Evolutionary conservation across 2,888 invertebrate species (phyloP).

Genomic region (Dasysyrphus albostriatus): DNA sequence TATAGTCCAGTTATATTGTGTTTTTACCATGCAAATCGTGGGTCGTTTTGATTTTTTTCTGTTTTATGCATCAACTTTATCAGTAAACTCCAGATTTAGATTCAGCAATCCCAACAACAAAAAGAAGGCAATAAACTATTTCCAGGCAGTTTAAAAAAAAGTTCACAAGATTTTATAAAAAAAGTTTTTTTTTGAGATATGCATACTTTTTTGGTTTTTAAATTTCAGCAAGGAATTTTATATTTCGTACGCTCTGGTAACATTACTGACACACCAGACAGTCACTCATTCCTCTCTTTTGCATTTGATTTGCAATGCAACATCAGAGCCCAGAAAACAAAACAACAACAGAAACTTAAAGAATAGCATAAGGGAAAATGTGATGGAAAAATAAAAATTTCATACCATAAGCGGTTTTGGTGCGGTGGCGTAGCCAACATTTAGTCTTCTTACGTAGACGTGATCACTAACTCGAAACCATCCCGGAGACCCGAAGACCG

Average conservation of each 20-base stretch:
- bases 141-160: no score
- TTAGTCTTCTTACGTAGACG: conserved; percentile 65
- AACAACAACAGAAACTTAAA: background rate
- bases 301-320: conserved; percentile 76
- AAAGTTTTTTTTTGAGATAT: no score
- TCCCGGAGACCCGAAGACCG: conserved; percentile 32
- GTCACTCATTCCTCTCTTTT: conserved; percentile 60
- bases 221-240: no score
- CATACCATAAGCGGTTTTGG: conserved; percentile 67
- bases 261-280: conserved; percentile 27
- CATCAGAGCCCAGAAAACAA: conserved; percentile 17
- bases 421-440: conserved; percentile 34
- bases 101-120: no score
- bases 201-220: no score
- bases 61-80: no score
- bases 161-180: no score
- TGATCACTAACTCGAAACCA: conserved; percentile 64
- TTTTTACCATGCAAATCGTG: no score
- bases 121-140: no score
- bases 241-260: background rate
- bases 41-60: no score
- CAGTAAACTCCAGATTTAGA: no score
- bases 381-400: conserved; percentile 65
- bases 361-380: conserved; percentile 28
- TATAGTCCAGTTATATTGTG: no score